Percentiles rank a stretch among this genome's conserved stretches.
Conservation (phyloP, 2,797 vertebrate genomes). For the Myotis pilosus region DNA sequence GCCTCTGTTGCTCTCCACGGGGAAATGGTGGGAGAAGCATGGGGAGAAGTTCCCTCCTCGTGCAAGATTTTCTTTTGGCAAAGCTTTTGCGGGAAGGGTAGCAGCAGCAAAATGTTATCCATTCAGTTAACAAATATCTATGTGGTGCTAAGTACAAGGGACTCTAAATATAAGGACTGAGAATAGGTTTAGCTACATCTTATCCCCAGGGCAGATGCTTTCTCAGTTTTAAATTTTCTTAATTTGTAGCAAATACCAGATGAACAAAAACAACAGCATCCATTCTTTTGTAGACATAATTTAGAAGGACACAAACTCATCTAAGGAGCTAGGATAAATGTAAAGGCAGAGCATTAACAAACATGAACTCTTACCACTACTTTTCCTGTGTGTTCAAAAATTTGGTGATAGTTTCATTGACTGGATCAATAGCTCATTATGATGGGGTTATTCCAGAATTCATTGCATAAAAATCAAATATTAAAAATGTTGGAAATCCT, state of each 20-base stretch:
- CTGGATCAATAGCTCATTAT: not conserved
- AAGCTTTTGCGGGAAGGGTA: not conserved
- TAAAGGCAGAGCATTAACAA: not conserved
- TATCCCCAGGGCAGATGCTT: not conserved
- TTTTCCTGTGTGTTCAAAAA: not conserved
- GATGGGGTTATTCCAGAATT: not conserved
- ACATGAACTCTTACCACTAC: not conserved
- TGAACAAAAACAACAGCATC: not conserved
- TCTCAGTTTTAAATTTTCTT: not conserved
- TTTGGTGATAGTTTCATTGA: not conserved
- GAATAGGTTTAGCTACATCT: not conserved
- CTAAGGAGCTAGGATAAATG: not conserved
- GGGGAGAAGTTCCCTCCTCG: not conserved
- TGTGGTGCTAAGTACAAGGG: not conserved
- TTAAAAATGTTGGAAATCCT: not conserved
- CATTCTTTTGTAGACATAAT: not conserved
- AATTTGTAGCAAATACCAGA: slow-evolving; percentile 9
- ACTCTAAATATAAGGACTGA: not conserved
- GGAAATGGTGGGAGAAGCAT: not conserved
- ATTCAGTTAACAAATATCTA: not conserved
- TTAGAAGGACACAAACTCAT: not conserved
- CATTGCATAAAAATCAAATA: not conserved
- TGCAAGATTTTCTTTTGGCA: slow-evolving; percentile 12
- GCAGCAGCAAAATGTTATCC: not conserved
- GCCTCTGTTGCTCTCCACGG: not conserved